Evolutionary conservation across 92 coral and sea anemone genomes (phyloP), one percentile per base, ranked within the genome.

Genomic region (Scolanthus callimorphus): DNA sequence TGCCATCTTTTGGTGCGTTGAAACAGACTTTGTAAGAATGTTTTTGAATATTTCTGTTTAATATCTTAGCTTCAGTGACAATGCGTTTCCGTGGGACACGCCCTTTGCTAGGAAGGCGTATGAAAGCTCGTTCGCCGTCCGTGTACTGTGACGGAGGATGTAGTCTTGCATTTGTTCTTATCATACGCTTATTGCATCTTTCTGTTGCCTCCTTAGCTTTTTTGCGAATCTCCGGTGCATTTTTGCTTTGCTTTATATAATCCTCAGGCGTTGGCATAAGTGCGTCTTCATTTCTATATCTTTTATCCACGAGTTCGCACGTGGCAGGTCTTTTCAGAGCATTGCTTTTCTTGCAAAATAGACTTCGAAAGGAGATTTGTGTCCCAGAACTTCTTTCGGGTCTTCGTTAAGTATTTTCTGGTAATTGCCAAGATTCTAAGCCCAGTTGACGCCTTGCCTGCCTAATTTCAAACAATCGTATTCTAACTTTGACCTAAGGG

Each of bases 91-190:
- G 64, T 25, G 20, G 58, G 34, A 52, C 49, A 62, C 45, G 11
- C 4, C 79, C 60, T 37, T 66, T 66, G 0, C 38, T 23, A 21
- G 62, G 51, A 11, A 72, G 66, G 19, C 66, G 80, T 3, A 79
- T 27, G 0, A 60, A 62, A 27, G 70, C 68, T 25, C 41, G 58
- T 41, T 79, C 70, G 20, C 86, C 66, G 3, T 65, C 27, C 11
- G 22, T 45, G 62, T 73, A 80, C 25, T 31, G 8, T n/a, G 81
- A 65, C 13, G 76, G 76, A 12, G 76, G 77, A 67, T 80, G 11
- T 11, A 39, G 11, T 76, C 60, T 59, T 37, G 44, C 43, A 17
- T 59, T 38, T n/a, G 70, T 10, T 60, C 59, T 69, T 39, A 25
- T 17, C 65, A 65, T 65, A 11, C 62, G 10, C 8, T 53, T 27